These are phyloP conservation scores for Plebejus melissa DNA, from an alignment of 2,888 invertebrate genomes.

Conservation along the genomic window DNA sequence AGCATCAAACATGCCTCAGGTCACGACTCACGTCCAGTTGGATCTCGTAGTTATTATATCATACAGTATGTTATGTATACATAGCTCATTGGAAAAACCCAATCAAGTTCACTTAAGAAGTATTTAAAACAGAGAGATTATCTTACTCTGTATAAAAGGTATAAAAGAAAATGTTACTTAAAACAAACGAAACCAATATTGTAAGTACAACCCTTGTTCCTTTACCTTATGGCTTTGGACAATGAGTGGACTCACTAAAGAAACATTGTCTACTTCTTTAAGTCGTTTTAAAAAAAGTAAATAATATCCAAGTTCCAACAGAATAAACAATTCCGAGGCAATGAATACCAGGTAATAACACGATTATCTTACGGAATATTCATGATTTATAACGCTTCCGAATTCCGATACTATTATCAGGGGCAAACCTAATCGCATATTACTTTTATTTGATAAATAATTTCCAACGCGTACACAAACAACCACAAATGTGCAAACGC, in stretches of 20 bases:
- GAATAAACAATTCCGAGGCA: too few relatives aligned
- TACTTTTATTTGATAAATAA: conserved; percentile 2
- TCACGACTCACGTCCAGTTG: conserved; percentile 4
- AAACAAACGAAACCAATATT: not conserved
- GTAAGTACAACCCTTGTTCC: not conserved
- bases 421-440: not conserved
- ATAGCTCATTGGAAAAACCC: not conserved
- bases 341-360: not conserved
- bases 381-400: not conserved
- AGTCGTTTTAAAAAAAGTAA: not conserved
- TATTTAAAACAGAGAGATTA: not conserved
- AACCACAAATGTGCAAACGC: not conserved
- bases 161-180: too few relatives aligned
- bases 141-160: not conserved
- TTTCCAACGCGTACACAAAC: not conserved
- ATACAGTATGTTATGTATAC: too few relatives aligned
- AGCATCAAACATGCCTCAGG: conserved; percentile 4
- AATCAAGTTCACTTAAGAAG: not conserved
- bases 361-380: too few relatives aligned
- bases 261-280: not conserved
- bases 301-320: not conserved
- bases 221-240: not conserved
- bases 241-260: not conserved
- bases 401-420: not conserved
- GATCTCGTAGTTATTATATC: not conserved